These are phyloP conservation scores for Neuroscelio doddi DNA, from an alignment of 2,888 invertebrate genomes.

Conservation along the genomic window DNA sequence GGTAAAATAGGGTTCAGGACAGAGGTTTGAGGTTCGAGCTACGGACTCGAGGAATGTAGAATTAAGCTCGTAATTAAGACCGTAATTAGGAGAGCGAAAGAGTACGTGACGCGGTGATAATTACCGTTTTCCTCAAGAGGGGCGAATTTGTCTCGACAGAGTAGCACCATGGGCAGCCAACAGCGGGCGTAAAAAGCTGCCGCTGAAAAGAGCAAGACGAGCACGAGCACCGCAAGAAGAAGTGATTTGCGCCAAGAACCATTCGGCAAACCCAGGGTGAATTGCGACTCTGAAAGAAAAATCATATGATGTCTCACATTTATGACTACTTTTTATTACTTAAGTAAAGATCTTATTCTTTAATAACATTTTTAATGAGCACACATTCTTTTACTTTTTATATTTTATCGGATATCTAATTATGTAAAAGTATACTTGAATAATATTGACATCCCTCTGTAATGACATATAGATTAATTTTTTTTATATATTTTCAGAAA, in stretches of 20 bases:
- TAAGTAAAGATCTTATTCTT: too few species aligned
- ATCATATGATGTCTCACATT: constrained; percentile 4
- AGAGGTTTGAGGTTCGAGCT: constrained; percentile 9
- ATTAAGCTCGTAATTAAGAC: constrained; percentile 47
- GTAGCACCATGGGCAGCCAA: constrained; percentile 72
- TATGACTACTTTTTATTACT: not conserved
- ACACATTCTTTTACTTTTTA: too few species aligned
- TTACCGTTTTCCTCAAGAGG: constrained; percentile 71
- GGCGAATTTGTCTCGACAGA: constrained; percentile 73
- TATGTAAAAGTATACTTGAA: too few species aligned
- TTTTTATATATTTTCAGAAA: too few species aligned
- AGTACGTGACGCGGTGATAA: constrained; percentile 48
- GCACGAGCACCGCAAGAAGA: constrained; percentile 73
- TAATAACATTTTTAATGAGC: too few species aligned
- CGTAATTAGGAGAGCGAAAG: constrained; percentile 45
- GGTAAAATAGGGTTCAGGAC: not conserved
- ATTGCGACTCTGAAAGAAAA: constrained; percentile 61
- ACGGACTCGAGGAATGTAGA: constrained; percentile 30
- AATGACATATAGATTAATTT: too few species aligned
- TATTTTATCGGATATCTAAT: too few species aligned
- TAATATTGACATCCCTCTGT: too few species aligned
- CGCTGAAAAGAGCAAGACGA: constrained; percentile 73
- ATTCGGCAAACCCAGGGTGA: constrained; percentile 58
- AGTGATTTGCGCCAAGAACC: constrained; percentile 76
- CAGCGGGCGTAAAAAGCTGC: constrained; percentile 75